Conservation (phyloP, 2,113 vertebrate genomes). For the Psephotus haematonotus region DNA sequence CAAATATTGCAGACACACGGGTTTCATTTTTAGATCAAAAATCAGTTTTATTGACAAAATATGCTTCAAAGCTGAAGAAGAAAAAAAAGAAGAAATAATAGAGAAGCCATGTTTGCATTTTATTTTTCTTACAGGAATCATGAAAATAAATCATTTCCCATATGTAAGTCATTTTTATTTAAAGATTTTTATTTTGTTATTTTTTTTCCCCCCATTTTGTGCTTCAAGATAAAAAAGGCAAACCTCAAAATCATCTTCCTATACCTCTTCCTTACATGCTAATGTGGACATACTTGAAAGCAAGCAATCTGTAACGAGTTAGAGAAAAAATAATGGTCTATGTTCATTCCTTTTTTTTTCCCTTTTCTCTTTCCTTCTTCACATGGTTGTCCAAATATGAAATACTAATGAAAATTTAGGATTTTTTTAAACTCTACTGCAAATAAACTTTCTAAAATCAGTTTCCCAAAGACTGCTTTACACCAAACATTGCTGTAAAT, state of each 20-base stretch:
- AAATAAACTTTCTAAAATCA: neutral
- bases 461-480: neutral
- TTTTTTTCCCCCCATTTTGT: neutral
- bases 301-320: neutral
- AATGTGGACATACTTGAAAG: neutral
- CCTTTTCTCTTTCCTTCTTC: neutral
- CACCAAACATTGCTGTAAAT: neutral
- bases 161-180: neutral
- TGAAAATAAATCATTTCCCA: neutral
- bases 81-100: neutral
- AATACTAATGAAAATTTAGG: neutral
- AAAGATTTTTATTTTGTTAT: too few relatives aligned
- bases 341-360: neutral
- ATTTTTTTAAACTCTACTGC: neutral
- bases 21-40: neutral
- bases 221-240: neutral
- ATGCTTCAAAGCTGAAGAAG: neutral
- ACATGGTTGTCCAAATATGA: neutral
- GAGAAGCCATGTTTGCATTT: neutral
- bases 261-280: neutral
- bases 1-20: neutral
- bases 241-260: accelerated
- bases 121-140: neutral
- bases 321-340: neutral
- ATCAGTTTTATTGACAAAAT: neutral